Evolutionary conservation across 2,113 vertebrate genomes (phyloP).

Genomic region (Danio rerio): DNA sequence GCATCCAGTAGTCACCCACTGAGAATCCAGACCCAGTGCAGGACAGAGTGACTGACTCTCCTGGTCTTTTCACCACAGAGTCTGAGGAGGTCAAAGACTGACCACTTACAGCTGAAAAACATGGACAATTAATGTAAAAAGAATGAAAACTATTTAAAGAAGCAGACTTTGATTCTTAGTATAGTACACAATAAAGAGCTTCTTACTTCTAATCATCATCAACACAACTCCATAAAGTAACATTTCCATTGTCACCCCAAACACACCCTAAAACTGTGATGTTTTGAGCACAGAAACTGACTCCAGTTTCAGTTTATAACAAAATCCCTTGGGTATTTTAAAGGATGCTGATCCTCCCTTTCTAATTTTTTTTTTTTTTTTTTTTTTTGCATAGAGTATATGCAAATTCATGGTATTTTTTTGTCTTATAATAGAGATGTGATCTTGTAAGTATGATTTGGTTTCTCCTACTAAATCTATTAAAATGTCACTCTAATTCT

Average conservation of each 20-base stretch:
- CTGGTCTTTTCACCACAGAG: constrained; percentile 47
- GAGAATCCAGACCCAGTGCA: constrained; percentile 17
- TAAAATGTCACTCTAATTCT: too few relatives aligned
- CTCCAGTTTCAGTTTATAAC: not conserved
- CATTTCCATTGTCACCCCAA: not conserved
- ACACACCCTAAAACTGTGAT: not conserved
- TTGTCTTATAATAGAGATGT: too few relatives aligned
- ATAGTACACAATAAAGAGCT: too few relatives aligned
- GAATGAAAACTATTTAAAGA: not conserved
- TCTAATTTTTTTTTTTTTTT: too few relatives aligned
- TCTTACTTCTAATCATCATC: constrained; percentile 8
- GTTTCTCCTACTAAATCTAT: too few relatives aligned
- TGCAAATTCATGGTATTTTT: too few relatives aligned
- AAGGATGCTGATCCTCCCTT: not conserved
- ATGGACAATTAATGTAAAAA: not conserved
- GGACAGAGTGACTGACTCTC: constrained; percentile 50
- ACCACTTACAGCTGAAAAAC: constrained; percentile 44
- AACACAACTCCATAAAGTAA: not conserved
- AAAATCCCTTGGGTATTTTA: not conserved
- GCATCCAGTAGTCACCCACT: not conserved
- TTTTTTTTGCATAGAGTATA: not conserved
- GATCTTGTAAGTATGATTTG: too few relatives aligned
- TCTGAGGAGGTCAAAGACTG: constrained; percentile 45
- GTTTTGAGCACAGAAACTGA: not conserved
- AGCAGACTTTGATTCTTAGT: not conserved